Evolutionary conservation across 2,888 invertebrate species (phyloP).

Genomic region (Temnothorax rugatulus): DNA sequence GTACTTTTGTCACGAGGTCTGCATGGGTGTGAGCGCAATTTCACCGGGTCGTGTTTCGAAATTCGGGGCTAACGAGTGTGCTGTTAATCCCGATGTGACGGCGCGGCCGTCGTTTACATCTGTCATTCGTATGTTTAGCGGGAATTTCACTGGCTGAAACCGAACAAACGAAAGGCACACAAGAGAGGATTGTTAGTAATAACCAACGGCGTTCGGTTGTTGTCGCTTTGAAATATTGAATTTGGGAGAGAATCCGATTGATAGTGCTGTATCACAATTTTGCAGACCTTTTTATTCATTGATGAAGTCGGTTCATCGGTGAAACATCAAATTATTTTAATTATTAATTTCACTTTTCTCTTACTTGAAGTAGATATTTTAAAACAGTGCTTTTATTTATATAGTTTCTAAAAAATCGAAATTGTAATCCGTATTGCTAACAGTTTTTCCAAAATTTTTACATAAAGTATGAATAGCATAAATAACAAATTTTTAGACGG

Average conservation of each 20-base stretch:
- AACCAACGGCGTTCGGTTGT: conserved; percentile 11
- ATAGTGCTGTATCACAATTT: conserved; percentile 11
- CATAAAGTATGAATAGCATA: background rate
- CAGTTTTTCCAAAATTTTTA: background rate
- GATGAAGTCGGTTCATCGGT: background rate
- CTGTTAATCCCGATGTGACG: conserved; percentile 35
- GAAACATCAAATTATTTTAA: background rate
- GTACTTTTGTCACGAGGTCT: conserved; percentile 20
- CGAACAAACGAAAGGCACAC: conserved; percentile 3
- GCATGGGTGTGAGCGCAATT: background rate
- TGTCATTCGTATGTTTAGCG: conserved; percentile 39
- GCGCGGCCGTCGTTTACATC: conserved; percentile 43
- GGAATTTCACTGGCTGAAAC: conserved; percentile 32
- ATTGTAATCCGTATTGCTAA: background rate
- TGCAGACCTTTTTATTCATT: conserved; percentile 1
- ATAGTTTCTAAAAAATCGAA: background rate
- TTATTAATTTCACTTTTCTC: background rate
- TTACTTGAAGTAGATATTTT: background rate
- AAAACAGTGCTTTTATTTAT: background rate
- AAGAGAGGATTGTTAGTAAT: conserved; percentile 29
- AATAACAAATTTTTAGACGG: background rate
- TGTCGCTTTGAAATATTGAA: conserved; percentile 19
- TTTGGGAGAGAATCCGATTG: conserved; percentile 4
- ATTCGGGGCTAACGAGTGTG: conserved; percentile 32
- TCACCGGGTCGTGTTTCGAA: conserved; percentile 19